phyloP scores from a whole-genome alignment of 2,888 invertebrate genomes.

The Tineola bisselliella region DNA sequence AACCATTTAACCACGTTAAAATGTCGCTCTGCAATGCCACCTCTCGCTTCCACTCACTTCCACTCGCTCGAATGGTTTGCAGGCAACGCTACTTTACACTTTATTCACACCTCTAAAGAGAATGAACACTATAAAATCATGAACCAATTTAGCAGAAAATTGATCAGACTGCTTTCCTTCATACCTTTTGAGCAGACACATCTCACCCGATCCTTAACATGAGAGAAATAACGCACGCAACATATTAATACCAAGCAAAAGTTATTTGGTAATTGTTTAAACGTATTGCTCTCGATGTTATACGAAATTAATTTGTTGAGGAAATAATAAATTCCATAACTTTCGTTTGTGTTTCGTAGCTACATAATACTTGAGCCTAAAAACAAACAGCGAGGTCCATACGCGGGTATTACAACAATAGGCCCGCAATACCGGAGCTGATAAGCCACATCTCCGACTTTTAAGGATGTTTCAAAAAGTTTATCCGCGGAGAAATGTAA shows the following conservation, averaged over 20 bases:
- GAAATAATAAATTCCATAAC: not conserved
- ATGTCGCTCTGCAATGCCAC: conserved; percentile 25
- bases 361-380: not conserved
- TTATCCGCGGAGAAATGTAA: conserved; percentile 15
- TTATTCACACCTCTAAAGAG: not conserved
- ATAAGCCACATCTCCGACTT: conserved; percentile 12
- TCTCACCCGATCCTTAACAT: not conserved
- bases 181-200: not conserved
- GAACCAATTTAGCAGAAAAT: not conserved
- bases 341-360: not conserved
- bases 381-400: not conserved
- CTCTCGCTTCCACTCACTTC: conserved; percentile 13
- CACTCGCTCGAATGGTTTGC: not conserved
- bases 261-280: not conserved
- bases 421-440: conserved; percentile 8
- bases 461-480: conserved; percentile 14
- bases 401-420: conserved; percentile 1
- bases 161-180: not conserved
- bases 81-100: not conserved
- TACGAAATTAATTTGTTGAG: not conserved
- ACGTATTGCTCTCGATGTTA: not conserved
- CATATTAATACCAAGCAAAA: too few species aligned
- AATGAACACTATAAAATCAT: not conserved
- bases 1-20: conserved; percentile 36
- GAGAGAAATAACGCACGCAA: not conserved